Percentiles rank a stretch among this genome's conserved stretches.
Evolutionary conservation across 2,797 vertebrate genomes (phyloP).

Genomic region (Micrastur ruficollis): DNA sequence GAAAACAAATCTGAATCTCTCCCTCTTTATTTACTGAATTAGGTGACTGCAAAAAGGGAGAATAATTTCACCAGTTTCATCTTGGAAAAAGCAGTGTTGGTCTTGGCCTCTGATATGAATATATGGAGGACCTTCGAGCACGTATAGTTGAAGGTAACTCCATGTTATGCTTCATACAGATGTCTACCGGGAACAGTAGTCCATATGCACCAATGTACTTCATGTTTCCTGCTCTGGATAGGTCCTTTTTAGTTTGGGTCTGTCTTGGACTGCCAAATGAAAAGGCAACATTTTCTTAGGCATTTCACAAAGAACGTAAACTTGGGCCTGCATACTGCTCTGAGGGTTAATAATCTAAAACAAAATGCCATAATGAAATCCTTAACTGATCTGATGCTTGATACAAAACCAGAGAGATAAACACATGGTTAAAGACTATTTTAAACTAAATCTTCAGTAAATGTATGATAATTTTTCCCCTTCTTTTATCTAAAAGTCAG

Average conservation of each 20-base stretch:
- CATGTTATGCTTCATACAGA: background rate
- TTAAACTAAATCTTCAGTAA: background rate
- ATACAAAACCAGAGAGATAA: background rate
- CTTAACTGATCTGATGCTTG: background rate
- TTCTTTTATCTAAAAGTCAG: background rate
- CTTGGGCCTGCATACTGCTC: background rate
- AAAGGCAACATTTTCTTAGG: background rate
- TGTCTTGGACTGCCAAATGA: background rate
- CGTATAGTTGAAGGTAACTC: background rate
- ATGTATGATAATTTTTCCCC: background rate
- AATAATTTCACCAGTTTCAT: background rate
- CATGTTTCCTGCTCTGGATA: background rate
- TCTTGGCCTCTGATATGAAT: background rate
- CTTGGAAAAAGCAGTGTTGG: background rate
- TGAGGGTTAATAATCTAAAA: background rate
- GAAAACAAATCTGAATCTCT: background rate
- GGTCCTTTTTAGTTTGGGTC: background rate
- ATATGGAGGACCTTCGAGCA: background rate
- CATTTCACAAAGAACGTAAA: background rate
- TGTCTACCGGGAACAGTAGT: background rate
- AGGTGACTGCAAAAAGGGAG: background rate
- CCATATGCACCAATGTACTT: background rate
- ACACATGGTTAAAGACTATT: background rate
- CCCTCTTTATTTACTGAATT: background rate
- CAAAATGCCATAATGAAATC: background rate